Evolutionary conservation across 2,888 invertebrate species (phyloP), one percentile per base, ranked within the genome.

Genomic region (Spialia ferax): DNA sequence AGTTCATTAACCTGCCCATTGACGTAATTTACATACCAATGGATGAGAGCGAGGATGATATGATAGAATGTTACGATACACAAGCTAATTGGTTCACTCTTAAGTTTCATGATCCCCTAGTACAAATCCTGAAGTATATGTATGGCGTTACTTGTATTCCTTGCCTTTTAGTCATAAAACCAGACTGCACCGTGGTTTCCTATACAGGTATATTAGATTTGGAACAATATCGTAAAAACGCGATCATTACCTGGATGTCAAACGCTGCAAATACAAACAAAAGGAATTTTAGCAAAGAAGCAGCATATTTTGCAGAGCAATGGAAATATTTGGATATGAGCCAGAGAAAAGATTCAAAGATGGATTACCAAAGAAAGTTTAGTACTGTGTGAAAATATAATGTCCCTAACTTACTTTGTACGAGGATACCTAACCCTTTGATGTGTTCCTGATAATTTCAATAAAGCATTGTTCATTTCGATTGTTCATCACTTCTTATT

Each of bases 81-180:
- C 93, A 93, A 80, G 93, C 93, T 0, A 93, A 93, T 62, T 93
- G 93, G 93, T 93, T 93, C 63, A 85, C 87, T 54, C 80, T 92
- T 10, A 74, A 75, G 7, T 82, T 78, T 74, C 69, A 79, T 72
- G 90, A 92, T 78, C 79, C 82, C 68, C 72, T 89, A 35, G 78
- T 90, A 76, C 54, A 69, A 0, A 71, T 71, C 1, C 77, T 93
- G 0, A 80, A 74, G 68, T 89, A 80, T 62, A 80, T 87, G 77
- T 89, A 91, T 52, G 78, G 76, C 4, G 76, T 93, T 2, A 82
- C 86, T 0, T 84, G 83, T 52, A 73, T 88, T 3, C 93, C 93
- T 0, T 82, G 85, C 62, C 70, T 93, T 6, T 55, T 85, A 1
- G 87, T 88, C 0, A 62, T 88, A 0, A 83, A 80, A 73, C 63